These are phyloP conservation scores for Gymnocephalus cernua DNA, from an alignment of 2,113 vertebrate genomes.

Conservation along the genomic window DNA sequence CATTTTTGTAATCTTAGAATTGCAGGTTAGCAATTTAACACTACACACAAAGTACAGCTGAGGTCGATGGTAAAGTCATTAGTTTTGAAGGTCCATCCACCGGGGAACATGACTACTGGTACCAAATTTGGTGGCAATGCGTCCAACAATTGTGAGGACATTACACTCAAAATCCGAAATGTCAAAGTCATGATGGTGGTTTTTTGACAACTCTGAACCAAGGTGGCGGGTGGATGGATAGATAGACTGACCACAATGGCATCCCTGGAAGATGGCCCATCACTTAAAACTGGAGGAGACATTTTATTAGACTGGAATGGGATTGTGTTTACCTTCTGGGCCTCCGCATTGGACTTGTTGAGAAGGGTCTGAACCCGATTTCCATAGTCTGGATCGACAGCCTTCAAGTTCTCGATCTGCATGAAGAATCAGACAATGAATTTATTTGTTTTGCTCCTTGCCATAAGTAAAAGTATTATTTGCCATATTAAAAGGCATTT, in stretches of 20 bases:
- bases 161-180: too few species aligned
- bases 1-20: not conserved
- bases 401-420: constrained; percentile 91
- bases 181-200: too few species aligned
- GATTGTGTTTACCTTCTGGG: constrained; percentile 82
- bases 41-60: not conserved
- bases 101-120: too few species aligned
- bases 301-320: not conserved
- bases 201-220: not conserved
- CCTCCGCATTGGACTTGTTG: constrained; percentile 87
- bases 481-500: not conserved
- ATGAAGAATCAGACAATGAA: not conserved
- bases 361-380: constrained; percentile 86
- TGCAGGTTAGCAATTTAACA: not conserved
- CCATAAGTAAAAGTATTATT: too few species aligned
- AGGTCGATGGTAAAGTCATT: not conserved
- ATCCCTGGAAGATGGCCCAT: not conserved
- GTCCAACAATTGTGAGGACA: too few species aligned
- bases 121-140: too few species aligned
- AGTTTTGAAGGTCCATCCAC: not conserved
- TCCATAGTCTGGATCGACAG: constrained; percentile 90
- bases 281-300: not conserved
- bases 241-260: not conserved
- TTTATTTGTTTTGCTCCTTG: not conserved
- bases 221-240: not conserved